Conservation (phyloP, 2,888 invertebrate species). For the Peribatodes rhomboidaria region DNA sequence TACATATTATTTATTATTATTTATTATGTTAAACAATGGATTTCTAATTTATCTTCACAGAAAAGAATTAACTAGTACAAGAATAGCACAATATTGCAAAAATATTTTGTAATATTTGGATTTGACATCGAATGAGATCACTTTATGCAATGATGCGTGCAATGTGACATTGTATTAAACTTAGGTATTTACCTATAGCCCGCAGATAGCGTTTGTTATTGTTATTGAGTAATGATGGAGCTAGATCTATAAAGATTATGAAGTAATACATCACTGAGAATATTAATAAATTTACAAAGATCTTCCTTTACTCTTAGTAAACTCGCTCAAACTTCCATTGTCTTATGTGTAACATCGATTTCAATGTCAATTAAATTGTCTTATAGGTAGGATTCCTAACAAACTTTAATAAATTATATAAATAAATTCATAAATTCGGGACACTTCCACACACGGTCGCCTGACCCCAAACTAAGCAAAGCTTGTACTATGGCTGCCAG, state of each 20-base stretch:
- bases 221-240: slow-evolving; percentile 40
- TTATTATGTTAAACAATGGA: no score
- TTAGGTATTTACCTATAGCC: slow-evolving; percentile 57
- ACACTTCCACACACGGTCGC: no score
- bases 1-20: no score
- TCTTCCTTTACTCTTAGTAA: not conserved
- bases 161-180: slow-evolving; percentile 69
- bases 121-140: slow-evolving; percentile 63
- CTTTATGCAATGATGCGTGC: slow-evolving; percentile 62
- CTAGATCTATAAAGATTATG: slow-evolving; percentile 25
- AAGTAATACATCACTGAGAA: slow-evolving; percentile 18
- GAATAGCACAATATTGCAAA: not conserved
- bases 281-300: slow-evolving; percentile 6
- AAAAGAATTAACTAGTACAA: not conserved
- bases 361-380: slow-evolving; percentile 7
- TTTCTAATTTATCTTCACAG: not conserved
- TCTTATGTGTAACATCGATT: slow-evolving; percentile 3
- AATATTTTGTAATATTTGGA: slow-evolving; percentile 30
- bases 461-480: no score
- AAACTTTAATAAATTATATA: no score
- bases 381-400: slow-evolving; percentile 1
- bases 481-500: no score
- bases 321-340: not conserved
- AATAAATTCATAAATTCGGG: no score
- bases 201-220: slow-evolving; percentile 60